These are phyloP conservation scores for Puffinus mauretanicus DNA, from an alignment of 2,113 vertebrate genomes.

Conservation along the genomic window DNA sequence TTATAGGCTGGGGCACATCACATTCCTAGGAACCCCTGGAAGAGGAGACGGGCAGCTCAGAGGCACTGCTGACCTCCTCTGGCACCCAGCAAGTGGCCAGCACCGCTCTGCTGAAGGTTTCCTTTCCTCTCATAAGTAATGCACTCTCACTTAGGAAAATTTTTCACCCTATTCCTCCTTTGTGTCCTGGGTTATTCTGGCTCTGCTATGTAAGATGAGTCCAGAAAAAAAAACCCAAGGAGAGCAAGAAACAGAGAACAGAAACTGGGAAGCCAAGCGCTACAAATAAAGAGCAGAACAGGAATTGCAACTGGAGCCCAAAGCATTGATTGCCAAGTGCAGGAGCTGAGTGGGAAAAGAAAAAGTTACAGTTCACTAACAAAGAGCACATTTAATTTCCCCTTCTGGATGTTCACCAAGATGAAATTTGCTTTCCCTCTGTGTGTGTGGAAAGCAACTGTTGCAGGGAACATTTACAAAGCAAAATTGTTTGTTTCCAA, in stretches of 20 bases:
- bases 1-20: neutral
- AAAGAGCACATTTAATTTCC: neutral
- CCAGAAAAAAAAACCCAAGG: neutral
- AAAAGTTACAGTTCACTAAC: neutral
- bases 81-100: neutral
- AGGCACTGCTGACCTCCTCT: neutral
- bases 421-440: neutral
- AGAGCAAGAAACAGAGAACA: neutral
- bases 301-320: neutral
- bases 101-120: neutral
- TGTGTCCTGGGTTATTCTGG: neutral
- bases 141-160: neutral
- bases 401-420: neutral
- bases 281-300: neutral
- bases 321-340: neutral
- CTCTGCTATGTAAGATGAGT: neutral
- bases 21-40: neutral
- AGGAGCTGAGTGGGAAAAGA: neutral
- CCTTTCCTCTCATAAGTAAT: neutral
- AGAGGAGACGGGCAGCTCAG: neutral
- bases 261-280: neutral
- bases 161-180: neutral
- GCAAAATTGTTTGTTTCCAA: neutral
- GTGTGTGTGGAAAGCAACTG: neutral
- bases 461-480: neutral